A percentile compares a stretch with the other conserved stretches of the same genome.
Conservation (phyloP, 2,113 vertebrate species). For the Osmerus eperlanus region DNA sequence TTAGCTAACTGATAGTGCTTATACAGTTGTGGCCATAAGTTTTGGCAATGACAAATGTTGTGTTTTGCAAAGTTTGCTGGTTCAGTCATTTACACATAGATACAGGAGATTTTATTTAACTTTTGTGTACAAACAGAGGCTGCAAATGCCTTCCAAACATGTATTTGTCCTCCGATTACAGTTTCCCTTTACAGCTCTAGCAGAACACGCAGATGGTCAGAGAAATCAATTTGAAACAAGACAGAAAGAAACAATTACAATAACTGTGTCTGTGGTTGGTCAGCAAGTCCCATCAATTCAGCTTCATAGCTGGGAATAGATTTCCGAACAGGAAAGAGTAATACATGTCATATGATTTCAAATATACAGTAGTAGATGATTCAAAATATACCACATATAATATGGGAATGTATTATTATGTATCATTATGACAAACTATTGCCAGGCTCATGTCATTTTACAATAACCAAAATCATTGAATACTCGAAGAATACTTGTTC, state of each 20-base stretch:
- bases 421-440: constrained; percentile 17
- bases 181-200: constrained; percentile 66
- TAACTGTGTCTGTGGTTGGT: constrained; percentile 39
- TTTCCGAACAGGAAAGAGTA: constrained; percentile 30
- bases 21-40: too few species aligned
- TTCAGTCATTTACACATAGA: constrained; percentile 45
- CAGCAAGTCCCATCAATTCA: constrained; percentile 37
- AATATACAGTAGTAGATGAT: constrained; percentile 26
- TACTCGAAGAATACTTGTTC: constrained; percentile 8
- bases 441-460: constrained; percentile 19
- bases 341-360: constrained; percentile 23
- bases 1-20: too few species aligned
- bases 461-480: constrained; percentile 35
- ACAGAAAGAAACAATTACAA: constrained; percentile 41
- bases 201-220: constrained; percentile 62
- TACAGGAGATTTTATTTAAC: constrained; percentile 77
- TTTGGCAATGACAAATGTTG: too few species aligned
- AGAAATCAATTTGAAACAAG: constrained; percentile 41
- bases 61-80: too few species aligned
- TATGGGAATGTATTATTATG: constrained; percentile 25
- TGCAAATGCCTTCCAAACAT: constrained; percentile 71
- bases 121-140: constrained; percentile 76
- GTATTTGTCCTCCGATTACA: constrained; percentile 63
- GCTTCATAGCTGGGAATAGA: constrained; percentile 31
- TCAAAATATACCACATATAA: constrained; percentile 12